A percentile compares a stretch with the other conserved stretches of the same genome.
phyloP scores from a whole-genome alignment of 2,888 invertebrate species.

The Noctua pronuba region DNA sequence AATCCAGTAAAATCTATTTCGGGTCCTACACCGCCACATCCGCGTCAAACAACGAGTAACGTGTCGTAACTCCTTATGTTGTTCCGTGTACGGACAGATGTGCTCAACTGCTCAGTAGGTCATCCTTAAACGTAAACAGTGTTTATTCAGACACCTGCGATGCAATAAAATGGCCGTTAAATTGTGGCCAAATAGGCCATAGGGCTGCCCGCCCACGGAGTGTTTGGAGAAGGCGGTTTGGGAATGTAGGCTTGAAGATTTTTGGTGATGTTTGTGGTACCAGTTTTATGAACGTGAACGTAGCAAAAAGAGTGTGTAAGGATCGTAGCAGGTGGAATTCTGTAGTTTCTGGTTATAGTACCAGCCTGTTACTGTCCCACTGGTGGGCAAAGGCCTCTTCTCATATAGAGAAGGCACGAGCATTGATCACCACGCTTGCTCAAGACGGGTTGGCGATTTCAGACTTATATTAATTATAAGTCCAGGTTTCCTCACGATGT shows the following conservation, averaged over 20 bases:
- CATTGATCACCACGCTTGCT: no score
- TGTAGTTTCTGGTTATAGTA: no score
- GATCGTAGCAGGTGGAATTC: no score
- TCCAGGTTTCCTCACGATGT: no score
- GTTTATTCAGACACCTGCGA: constrained; percentile 75
- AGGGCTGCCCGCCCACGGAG: constrained; percentile 61
- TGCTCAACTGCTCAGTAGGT: constrained; percentile 77
- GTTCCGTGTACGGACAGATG: constrained; percentile 69
- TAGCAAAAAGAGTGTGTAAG: no score
- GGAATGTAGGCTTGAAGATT: background rate
- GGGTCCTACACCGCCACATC: constrained; percentile 29
- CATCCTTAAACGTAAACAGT: constrained; percentile 67
- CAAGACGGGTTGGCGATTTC: no score
- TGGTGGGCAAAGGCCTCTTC: no score
- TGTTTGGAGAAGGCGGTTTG: constrained; percentile 27
- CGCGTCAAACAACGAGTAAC: constrained; percentile 12
- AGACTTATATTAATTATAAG: no score
- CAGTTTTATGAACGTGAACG: no score
- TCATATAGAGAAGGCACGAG: no score
- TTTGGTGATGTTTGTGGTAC: constrained; percentile 8
- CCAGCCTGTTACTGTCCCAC: no score
- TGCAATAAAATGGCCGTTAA: constrained; percentile 72
- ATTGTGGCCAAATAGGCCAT: constrained; percentile 41
- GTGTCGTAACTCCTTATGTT: constrained; percentile 48
- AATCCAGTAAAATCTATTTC: constrained; percentile 44